Base-by-base conservation (phyloP, 2,888 invertebrate genomes). In the Eupithecia centaureata region DNA sequence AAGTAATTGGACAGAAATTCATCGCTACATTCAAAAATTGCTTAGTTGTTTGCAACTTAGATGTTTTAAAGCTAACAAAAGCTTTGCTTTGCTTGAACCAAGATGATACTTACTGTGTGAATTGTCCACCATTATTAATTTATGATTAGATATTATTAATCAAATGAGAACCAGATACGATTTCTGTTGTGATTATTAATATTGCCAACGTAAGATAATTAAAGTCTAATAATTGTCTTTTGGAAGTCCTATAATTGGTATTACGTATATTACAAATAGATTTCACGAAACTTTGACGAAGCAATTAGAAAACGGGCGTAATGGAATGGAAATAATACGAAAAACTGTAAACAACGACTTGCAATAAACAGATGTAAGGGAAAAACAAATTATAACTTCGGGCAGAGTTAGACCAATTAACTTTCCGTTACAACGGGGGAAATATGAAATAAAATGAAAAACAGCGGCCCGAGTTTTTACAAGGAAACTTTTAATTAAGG, bases 391-490 rank as follows among this genome's bases (percentile, higher is more conserved):
- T 91, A 92, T 86, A 92, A 92, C 88, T 92, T 89, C 76, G 85
- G 85, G 79, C 85, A 77, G 87, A 91, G 90, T 91, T 86, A 85
- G 85, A 89, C 92, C 91, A 92, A 93, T 92, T 92, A 92, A 89
- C 91, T 91, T 92, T 90, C 89, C 87, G 91, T 91, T 91, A 92
- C 91, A 88, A 83, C 86, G 84, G 80, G 85, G 87, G 83, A 90
- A 92, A 91, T 91, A 92, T 92, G 89, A 86, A 91, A 91, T 89
- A 90, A 92, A 92, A 91, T 87, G 89, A 87, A 90, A 90, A 90
- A 90, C 88, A 87, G 86, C 89, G 86, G 79, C 84, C 80, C 78
- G 81, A 86, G 87, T 90, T 83, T 88, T 89, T 89, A 84, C 85
- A 83, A 81, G 76, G 84, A 73, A 92, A 92, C 89, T 92, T 92